Evolutionary conservation across 2,888 invertebrate species (phyloP).

Genomic region (Chydorus sphaericus): DNA sequence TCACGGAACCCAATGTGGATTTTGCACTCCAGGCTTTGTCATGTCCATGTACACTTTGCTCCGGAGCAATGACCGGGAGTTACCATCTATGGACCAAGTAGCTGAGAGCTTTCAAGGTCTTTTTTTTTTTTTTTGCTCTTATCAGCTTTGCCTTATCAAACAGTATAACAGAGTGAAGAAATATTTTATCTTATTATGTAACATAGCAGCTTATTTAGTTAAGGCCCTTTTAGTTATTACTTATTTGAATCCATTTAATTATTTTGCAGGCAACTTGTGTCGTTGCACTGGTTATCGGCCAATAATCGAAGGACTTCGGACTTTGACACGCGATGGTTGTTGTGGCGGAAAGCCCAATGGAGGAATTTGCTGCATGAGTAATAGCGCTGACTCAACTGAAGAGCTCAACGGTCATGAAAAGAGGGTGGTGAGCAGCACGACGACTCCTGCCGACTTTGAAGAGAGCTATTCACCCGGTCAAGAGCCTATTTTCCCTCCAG

Average conservation of each 20-base stretch:
- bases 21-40: constrained; percentile 89
- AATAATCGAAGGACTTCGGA: constrained; percentile 76
- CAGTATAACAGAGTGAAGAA: too few species aligned
- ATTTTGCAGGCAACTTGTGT: constrained; percentile 49
- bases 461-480: too few species aligned
- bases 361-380: constrained; percentile 15
- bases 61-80: constrained; percentile 38
- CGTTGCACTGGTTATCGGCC: constrained; percentile 90
- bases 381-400: too few species aligned
- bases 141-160: too few species aligned
- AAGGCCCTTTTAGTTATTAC: too few species aligned
- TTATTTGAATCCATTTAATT: not conserved
- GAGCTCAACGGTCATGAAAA: too few species aligned
- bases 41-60: constrained; percentile 92
- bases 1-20: constrained; percentile 90
- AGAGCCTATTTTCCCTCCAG: constrained; percentile 88
- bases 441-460: too few species aligned
- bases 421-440: too few species aligned
- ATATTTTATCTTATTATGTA: too few species aligned
- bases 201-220: too few species aligned
- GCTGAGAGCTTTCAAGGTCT: constrained; percentile 70
- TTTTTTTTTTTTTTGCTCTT: too few species aligned
- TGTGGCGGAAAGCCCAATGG: constrained; percentile 18
- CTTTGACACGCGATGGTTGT: constrained; percentile 36
- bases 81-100: constrained; percentile 57